Base-by-base conservation (phyloP, 1,140 invertebrate genomes). In the Bradysia coprophila region DNA sequence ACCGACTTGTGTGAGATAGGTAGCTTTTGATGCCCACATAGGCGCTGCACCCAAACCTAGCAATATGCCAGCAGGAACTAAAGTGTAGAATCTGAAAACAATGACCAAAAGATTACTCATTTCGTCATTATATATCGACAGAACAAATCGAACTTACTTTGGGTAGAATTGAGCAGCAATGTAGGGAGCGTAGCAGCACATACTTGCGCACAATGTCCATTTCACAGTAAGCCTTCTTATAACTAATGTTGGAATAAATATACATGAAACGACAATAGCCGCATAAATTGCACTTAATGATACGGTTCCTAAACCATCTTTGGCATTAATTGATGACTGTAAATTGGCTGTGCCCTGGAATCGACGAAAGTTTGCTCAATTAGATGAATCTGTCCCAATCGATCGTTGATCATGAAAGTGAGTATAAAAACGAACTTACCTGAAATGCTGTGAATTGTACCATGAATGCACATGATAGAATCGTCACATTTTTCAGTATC, bases 11-110 rank as follows among this genome's bases (percentile, higher is more conserved):
- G 91, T 96, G 5, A 98, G 66, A 56, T 97, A 98, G 0, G 87
- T 90, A 39, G 90, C 91, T 61, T 96, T 90, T 3, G 92, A 87
- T 1, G 89, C 84, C 93, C 93, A 97, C 74, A 96, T 83, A 28
- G 90, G 91, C 0, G 91, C 90, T 2, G 89, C 91, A 1, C 88
- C 89, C 19, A 94, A 62, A 46, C 92, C 92, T n/a, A 87, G 68
- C 15, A 83, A 61, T 0, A 92, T 77, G 4, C 91, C 88, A 15
- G 88, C 81, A 1, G 91, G 91, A n/a, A 94, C 81, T 19, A 97
- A 68, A 2, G 89, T 91, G 53, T 84, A 88, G 62, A 87, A 90
- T 42, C 67, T 68, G 16, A 28, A 38, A 33, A 33, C 13, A 32
- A 33, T 10, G 24, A 16, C 28, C 5, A 42, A 42, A 22, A 9